These are phyloP conservation scores for Sceloporus undulatus DNA, from an alignment of 2,113 vertebrate genomes.

Conservation along the genomic window DNA sequence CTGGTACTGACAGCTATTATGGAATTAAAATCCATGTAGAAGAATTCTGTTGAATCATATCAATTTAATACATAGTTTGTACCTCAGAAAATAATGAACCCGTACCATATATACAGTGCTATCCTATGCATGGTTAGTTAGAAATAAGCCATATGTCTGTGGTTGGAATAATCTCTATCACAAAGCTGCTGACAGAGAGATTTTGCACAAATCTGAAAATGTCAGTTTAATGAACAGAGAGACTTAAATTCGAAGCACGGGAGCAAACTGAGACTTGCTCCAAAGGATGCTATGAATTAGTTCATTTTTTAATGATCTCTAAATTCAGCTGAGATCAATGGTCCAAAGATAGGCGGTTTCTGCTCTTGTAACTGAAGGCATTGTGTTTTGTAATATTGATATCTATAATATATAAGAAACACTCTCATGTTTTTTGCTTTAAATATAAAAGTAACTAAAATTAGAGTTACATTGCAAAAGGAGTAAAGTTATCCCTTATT, in stretches of 20 bases:
- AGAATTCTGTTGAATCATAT: not conserved
- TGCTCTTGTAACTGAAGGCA: not conserved
- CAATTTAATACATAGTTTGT: not conserved
- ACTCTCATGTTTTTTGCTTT: not conserved
- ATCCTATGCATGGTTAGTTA: not conserved
- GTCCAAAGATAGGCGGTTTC: not conserved
- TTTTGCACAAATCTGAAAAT: not conserved
- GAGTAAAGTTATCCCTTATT: no score
- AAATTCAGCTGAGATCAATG: not conserved
- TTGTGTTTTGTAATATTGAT: not conserved
- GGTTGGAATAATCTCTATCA: rapidly evolving
- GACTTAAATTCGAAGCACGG: rapidly evolving
- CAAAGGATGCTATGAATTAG: not conserved
- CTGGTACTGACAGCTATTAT: not conserved
- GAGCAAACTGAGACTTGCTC: not conserved
- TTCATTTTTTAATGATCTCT: not conserved
- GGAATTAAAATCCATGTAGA: not conserved
- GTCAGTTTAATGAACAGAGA: not conserved
- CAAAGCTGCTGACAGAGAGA: not conserved
- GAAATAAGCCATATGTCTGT: rapidly evolving
- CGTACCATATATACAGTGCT: not conserved
- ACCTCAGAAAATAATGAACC: not conserved
- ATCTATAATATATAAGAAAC: not conserved
- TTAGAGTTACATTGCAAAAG: no score
- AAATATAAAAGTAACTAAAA: no score